Evolutionary conservation across 2,797 vertebrate genomes (phyloP), one percentile per base, ranked within the genome.

Genomic region (Parotocinclus haroldoi): DNA sequence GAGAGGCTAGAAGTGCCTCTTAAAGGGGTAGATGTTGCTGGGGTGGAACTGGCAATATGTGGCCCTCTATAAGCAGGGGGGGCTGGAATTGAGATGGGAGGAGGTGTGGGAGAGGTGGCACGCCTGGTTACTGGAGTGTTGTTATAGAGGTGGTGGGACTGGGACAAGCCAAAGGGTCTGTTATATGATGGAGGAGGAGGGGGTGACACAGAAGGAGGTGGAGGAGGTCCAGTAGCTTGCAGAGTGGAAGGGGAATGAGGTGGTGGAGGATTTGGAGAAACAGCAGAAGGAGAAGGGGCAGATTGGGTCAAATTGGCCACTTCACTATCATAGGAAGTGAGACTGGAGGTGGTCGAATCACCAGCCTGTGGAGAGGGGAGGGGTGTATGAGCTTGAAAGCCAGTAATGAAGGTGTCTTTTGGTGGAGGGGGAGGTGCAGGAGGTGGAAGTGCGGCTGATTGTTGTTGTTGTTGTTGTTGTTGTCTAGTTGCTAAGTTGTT

Each of bases 321-420:
- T 78, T 96, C 94, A 6, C 94, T 96, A 82, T 96, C 94, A 3
- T 96, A 96, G 4, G 94, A 95, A 0, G 94, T 95, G 71, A 96
- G 89, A 85, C 94, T 96, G 48, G 94, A 96, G 3, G 93, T 88
- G 0, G 94, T 94, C 70, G 94, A 96, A 82, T 96, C 94, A 16
- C 93, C 88, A 1, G 93, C 78, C 74, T 94, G 89, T 0, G 91
- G 88, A 1, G 89, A 89, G 13, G 82, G 84, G 42, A 91, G 82
- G 36, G 74, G 91, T 0, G 85, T 91, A 36, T 84, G 88, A 7
- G 64, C 79, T 12, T 80, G 84, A 59, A 79, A 90, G 2, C 82
- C 83, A 1, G 83, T 69, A 27, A 62, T 76, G 36, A 87, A 89
- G n/a, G 82, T 37, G 19, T 90, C 89, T 80, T 86, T 91, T 63